Conservation (phyloP, 2,797 vertebrate species). For the Hydrolagus colliei region DNA sequence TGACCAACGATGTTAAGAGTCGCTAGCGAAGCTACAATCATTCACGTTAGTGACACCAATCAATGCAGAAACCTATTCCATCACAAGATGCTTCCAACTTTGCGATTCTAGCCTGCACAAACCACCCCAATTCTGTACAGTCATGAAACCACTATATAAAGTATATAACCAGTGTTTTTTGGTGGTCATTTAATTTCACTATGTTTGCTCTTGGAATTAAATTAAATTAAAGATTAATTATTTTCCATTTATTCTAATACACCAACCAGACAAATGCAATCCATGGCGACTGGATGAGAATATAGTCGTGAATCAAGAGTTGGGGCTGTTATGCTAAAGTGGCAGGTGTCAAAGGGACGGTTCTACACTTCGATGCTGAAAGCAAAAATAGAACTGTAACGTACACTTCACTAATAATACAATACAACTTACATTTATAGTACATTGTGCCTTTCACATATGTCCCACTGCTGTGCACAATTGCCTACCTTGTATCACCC, state of each 20-base stretch:
- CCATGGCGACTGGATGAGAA: no score
- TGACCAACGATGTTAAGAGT: neutral
- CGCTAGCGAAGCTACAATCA: neutral
- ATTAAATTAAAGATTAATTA: no score
- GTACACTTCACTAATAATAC: conserved; percentile 18
- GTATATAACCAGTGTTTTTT: neutral
- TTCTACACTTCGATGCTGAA: neutral
- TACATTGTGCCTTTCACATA: no score
- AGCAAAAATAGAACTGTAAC: conserved; percentile 14
- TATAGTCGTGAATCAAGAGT: no score
- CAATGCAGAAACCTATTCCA: conserved; percentile 11
- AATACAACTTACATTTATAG: neutral
- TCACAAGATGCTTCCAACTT: neutral
- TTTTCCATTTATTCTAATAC: no score
- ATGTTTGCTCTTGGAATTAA: no score
- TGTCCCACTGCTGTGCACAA: no score
- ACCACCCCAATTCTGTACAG: no score
- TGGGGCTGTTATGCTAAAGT: no score
- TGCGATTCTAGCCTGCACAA: neutral
- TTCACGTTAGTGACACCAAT: neutral
- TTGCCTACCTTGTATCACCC: no score
- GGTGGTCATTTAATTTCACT: neutral
- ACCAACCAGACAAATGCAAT: no score
- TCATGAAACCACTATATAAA: neutral
- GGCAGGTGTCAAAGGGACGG: no score